Evolutionary conservation across 2,888 invertebrate genomes (phyloP).

Genomic region (Netelia inedita): DNA sequence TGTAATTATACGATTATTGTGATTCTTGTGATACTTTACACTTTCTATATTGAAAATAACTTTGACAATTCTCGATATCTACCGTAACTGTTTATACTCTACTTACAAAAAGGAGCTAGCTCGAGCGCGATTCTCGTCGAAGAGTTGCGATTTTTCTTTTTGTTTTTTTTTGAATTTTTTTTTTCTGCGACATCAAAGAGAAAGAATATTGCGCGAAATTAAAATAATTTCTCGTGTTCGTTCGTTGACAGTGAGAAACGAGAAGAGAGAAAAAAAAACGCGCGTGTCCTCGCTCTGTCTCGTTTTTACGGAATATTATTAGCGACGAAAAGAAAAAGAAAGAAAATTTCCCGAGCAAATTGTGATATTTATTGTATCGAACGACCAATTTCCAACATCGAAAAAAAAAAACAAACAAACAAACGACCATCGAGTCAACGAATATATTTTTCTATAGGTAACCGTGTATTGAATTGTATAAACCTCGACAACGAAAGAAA

Average conservation of each 20-base stretch:
- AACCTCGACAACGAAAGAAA: conserved; percentile 75
- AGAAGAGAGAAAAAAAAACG: conserved; percentile 4
- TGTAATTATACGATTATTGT: conserved; percentile 77
- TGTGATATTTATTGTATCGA: conserved; percentile 40
- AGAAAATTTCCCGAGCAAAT: neutral
- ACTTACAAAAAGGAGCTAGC: conserved; percentile 30
- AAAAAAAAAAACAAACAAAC: conserved; percentile 69
- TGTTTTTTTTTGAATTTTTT: conserved; percentile 31
- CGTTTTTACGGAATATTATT: neutral
- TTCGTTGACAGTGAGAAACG: conserved; percentile 68
- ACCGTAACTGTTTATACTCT: conserved; percentile 74
- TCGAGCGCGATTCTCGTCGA: conserved; percentile 12
- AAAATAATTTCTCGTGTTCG: conserved; percentile 68
- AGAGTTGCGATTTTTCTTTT: conserved; percentile 9
- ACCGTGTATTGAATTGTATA: conserved; percentile 53
- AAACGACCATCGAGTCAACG: conserved; percentile 74
- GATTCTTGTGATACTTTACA: conserved; percentile 84
- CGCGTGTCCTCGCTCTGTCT: neutral
- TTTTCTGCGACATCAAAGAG: neutral
- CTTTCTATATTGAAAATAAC: conserved; percentile 82
- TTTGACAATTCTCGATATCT: conserved; percentile 76
- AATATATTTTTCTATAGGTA: conserved; percentile 72
- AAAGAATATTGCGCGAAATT: neutral
- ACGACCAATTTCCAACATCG: conserved; percentile 78
- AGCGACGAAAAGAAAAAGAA: neutral